Conservation (phyloP, 2,113 vertebrate genomes). For the Mirza zaza region DNA sequence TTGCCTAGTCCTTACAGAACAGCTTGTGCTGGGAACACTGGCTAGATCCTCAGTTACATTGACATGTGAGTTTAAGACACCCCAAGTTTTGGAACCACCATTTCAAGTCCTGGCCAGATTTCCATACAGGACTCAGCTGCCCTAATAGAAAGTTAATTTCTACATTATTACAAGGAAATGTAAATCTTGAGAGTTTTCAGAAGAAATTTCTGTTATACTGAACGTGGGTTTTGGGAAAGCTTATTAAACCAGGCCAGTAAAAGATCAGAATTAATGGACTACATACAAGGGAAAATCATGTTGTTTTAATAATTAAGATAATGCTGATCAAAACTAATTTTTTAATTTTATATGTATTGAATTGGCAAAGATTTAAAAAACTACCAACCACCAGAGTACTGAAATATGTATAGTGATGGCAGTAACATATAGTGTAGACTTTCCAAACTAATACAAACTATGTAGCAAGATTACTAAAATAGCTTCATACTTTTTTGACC, state of each 20-base stretch:
- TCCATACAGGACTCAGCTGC: background rate
- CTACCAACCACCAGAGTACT: background rate
- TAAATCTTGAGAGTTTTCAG: slow-evolving; percentile 1
- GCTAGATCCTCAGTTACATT: background rate
- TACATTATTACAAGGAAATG: background rate
- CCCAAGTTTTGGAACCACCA: background rate
- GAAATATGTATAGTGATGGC: background rate
- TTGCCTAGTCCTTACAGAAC: background rate
- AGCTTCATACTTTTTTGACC: background rate
- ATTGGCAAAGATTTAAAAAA: background rate
- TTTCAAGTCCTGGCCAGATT: slow-evolving; percentile 1
- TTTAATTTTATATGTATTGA: background rate
- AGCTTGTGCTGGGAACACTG: too few relatives aligned
- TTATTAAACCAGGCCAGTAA: slow-evolving; percentile 18
- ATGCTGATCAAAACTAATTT: background rate
- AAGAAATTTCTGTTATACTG: background rate
- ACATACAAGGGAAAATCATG: background rate
- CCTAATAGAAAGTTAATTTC: background rate
- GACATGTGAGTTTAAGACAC: background rate
- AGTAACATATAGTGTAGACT: background rate
- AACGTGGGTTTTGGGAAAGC: background rate
- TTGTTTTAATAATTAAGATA: background rate
- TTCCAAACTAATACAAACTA: background rate
- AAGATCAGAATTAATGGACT: background rate
- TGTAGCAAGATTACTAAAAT: background rate